Conservation (phyloP, 2,888 invertebrate genomes). For the Cyclophora punctaria region DNA sequence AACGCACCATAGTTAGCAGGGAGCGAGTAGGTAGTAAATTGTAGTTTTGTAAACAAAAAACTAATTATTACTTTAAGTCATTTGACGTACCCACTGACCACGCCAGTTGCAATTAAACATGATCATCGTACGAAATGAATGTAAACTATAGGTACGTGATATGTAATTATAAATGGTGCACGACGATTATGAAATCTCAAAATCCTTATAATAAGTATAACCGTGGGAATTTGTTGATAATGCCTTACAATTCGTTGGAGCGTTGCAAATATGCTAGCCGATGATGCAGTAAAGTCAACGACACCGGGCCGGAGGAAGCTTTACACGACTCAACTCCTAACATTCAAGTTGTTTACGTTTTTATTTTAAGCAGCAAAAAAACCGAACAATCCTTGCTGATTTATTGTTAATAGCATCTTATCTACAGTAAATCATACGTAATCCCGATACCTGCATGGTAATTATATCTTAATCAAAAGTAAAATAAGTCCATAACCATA, state of each 20-base stretch:
- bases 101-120: background rate
- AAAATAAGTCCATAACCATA: too few relatives aligned
- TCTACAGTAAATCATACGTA: too few relatives aligned
- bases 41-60: too few relatives aligned
- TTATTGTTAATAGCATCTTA: too few relatives aligned
- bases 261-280: conserved; percentile 48
- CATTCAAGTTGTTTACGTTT: conserved; percentile 8
- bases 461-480: too few relatives aligned
- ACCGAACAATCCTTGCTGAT: too few relatives aligned
- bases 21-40: too few relatives aligned
- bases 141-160: conserved; percentile 5
- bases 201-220: conserved; percentile 19
- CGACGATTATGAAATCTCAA: conserved; percentile 18
- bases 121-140: background rate
- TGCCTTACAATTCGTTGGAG: conserved; percentile 44
- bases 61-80: too few relatives aligned
- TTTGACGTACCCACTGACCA: too few relatives aligned
- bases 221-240: conserved; percentile 48
- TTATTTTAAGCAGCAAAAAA: too few relatives aligned
- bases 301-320: conserved; percentile 23
- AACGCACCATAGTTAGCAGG: too few relatives aligned
- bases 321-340: conserved; percentile 11
- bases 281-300: conserved; percentile 44
- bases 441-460: too few relatives aligned
- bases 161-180: conserved; percentile 1